phyloP scores from a whole-genome alignment of 2,888 invertebrate genomes.

The Apodemia mormo region DNA sequence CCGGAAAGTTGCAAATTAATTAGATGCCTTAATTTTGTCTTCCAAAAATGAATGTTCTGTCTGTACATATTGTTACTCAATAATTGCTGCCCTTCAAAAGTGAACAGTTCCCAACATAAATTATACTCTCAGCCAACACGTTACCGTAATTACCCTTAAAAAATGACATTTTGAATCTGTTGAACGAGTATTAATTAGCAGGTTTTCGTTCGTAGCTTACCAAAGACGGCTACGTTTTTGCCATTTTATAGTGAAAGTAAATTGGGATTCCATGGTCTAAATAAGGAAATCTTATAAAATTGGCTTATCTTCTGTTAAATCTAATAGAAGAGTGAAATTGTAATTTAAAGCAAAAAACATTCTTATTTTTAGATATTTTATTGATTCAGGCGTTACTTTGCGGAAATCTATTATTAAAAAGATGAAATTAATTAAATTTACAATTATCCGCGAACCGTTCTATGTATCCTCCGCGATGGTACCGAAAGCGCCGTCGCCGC shows the following conservation, averaged over 20 bases:
- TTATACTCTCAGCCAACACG: constrained; percentile 18
- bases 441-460: too few relatives aligned
- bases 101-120: constrained; percentile 9
- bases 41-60: background rate
- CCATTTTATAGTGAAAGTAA: background rate
- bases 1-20: too few relatives aligned
- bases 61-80: constrained; percentile 15
- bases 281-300: background rate
- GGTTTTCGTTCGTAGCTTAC: constrained; percentile 9
- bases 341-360: too few relatives aligned
- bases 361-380: too few relatives aligned
- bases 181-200: constrained; percentile 12
- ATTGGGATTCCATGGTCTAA: background rate
- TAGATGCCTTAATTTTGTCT: too few relatives aligned
- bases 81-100: constrained; percentile 12
- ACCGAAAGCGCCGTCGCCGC: too few relatives aligned
- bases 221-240: constrained; percentile 8
- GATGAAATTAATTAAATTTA: too few relatives aligned
- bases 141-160: constrained; percentile 17
- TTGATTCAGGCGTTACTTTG: too few relatives aligned
- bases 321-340: background rate
- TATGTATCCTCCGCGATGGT: too few relatives aligned
- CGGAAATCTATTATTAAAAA: too few relatives aligned
- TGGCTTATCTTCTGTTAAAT: background rate
- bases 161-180: constrained; percentile 9